A percentile compares a stretch with the other conserved stretches of the same genome.
Conservation (phyloP, 2,113 vertebrate species). For the Mohoua ochrocephala region DNA sequence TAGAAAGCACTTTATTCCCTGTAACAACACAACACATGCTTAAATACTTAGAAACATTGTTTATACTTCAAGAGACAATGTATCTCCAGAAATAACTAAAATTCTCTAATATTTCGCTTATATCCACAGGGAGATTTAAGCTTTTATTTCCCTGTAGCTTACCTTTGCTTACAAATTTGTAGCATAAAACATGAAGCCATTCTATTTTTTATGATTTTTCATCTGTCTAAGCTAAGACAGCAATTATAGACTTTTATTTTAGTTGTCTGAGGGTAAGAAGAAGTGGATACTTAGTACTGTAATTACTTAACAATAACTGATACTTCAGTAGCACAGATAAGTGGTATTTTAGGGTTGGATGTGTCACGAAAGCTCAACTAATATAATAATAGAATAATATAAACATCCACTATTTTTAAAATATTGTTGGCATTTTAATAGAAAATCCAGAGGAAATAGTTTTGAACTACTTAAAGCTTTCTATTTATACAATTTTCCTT, state of each 20-base stretch:
- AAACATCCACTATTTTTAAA: background rate
- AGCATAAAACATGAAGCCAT: background rate
- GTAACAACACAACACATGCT: background rate
- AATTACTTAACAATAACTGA: background rate
- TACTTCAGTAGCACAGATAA: background rate
- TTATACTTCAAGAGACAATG: background rate
- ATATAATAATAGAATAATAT: background rate
- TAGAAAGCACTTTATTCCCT: background rate
- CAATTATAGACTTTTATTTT: background rate
- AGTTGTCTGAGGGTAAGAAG: background rate
- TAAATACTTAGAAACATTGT: background rate
- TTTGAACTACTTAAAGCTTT: background rate
- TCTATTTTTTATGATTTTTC: background rate
- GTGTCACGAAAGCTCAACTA: background rate
- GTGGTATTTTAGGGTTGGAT: background rate
- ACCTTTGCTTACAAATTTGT: background rate
- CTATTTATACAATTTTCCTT: background rate
- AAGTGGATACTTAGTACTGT: background rate
- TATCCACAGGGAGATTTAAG: background rate
- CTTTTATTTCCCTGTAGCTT: background rate
- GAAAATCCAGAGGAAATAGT: background rate
- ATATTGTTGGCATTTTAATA: background rate
- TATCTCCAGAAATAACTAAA: background rate
- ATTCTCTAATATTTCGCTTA: background rate
- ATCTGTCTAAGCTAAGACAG: background rate